Evolutionary conservation across 2,797 vertebrate species (phyloP), one percentile per base, ranked within the genome.

Genomic region (Tokudaia muenninki): DNA sequence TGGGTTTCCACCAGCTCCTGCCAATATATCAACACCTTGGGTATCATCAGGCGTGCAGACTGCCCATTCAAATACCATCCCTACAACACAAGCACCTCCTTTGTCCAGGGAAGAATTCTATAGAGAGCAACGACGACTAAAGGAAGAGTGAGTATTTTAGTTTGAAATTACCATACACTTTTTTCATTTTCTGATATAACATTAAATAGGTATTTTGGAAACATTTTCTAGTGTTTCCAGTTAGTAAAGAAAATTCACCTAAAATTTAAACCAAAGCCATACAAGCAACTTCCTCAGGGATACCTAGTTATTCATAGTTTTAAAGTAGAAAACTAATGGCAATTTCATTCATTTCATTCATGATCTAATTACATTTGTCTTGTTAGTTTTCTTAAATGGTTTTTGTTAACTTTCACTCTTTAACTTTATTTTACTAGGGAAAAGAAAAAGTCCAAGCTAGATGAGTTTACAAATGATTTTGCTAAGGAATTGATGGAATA

Each of bases 401-500:
- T 98, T 98, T 98, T 98, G 97, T 98, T 98, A 98, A 98, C 98
- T 96, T 97, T 98, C 97, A 97, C 98, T 98, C 98, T 98, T 98
- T 98, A 98, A 98, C 98, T 98, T 98, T 98, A 98, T 98, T 98
- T 98, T 98, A 98, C 98, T 98, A 99, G 99, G 98, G 99, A 99
- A 98, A 99, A 99, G 98, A 99, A 99, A 98, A 99, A 99, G 98
- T 99, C 99, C 95, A 99, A 99, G 98, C 99, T 99, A 98, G 99
- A 99, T 99, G 99, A 99, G 98, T 99, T 99, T 98, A 99, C 99
- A 98, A 99, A 99, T 98, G 99, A 99, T 99, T 99, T 99, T 99
- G 99, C 99, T 98, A 99, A 99, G 99, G 99, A 99, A 98, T 99
- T 99, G 96, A 99, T 99, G 99, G 99, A 99, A 98, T 99, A 99